Conservation (phyloP, 2,113 vertebrate genomes). For the Abramis brama region DNA sequence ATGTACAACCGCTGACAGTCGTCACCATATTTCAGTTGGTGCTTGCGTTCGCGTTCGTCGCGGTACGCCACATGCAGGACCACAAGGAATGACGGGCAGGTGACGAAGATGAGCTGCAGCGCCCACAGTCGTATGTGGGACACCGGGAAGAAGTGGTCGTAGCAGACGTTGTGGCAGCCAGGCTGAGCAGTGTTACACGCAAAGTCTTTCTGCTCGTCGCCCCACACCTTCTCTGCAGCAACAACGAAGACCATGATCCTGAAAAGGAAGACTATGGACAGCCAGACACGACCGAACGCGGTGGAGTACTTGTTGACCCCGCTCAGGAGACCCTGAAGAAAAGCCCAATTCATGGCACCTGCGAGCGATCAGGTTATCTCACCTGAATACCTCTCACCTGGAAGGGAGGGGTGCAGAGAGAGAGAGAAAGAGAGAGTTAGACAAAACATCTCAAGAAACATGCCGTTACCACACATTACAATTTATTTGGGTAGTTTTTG, state of each 20-base stretch:
- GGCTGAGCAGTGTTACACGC: slow-evolving; percentile 92
- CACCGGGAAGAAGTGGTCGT: slow-evolving; percentile 89
- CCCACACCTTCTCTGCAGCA: slow-evolving; percentile 90
- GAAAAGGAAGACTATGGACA: slow-evolving; percentile 94
- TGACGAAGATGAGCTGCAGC: slow-evolving; percentile 97
- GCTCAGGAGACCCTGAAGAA: slow-evolving; percentile 86
- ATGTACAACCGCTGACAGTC: slow-evolving; percentile 68
- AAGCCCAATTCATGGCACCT: slow-evolving; percentile 88
- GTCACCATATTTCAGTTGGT: slow-evolving; percentile 65
- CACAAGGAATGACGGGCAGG: slow-evolving; percentile 91
- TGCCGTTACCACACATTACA: not conserved
- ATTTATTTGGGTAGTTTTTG: not conserved
- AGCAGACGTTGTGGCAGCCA: slow-evolving; percentile 93
- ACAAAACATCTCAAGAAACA: not conserved
- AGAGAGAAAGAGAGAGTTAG: not conserved
- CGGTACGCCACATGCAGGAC: slow-evolving; percentile 93
- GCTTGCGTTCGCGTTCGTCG: slow-evolving; percentile 80
- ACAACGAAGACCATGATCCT: slow-evolving; percentile 93
- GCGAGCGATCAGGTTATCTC: not conserved
- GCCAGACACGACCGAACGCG: slow-evolving; percentile 92
- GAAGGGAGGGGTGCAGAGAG: not conserved
- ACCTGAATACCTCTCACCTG: slow-evolving; percentile 15
- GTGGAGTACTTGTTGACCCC: slow-evolving; percentile 95
- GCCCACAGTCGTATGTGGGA: slow-evolving; percentile 97
- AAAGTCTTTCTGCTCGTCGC: slow-evolving; percentile 93